Percentiles rank a stretch among this genome's conserved stretches.
These are phyloP conservation scores for Theristicus caerulescens DNA, from an alignment of 2,113 vertebrate species.

Conservation along the genomic window DNA sequence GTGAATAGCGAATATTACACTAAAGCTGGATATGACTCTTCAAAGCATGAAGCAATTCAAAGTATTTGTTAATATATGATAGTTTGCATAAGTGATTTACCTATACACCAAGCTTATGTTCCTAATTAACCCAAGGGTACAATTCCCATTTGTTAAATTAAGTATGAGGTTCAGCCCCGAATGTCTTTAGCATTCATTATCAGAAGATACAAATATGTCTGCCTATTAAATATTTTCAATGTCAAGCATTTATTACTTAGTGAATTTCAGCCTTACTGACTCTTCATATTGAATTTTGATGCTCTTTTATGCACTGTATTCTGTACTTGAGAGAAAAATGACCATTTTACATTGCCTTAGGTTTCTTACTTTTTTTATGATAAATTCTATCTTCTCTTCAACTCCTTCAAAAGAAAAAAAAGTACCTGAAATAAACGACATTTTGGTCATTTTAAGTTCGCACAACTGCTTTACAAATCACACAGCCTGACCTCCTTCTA, in stretches of 20 bases:
- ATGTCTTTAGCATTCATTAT: not conserved
- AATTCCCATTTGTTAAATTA: not conserved
- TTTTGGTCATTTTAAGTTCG: slow-evolving; percentile 42
- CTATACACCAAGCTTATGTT: not conserved
- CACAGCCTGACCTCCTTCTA: slow-evolving; percentile 72
- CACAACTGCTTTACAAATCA: slow-evolving; percentile 73
- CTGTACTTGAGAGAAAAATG: not conserved
- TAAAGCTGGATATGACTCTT: not conserved
- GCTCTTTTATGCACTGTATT: not conserved
- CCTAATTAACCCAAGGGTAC: not conserved
- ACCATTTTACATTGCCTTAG: not conserved
- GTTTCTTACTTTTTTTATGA: not conserved
- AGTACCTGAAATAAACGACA: not conserved
- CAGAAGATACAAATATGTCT: not conserved
- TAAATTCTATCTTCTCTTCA: not conserved
- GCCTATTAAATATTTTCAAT: not conserved
- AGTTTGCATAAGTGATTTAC: not conserved
- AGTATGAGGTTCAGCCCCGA: not conserved
- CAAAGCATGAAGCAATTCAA: not conserved
- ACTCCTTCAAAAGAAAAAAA: not conserved
- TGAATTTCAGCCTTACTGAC: not conserved
- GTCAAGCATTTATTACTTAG: not conserved
- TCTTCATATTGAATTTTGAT: not conserved
- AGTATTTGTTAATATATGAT: not conserved
- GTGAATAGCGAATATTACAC: not conserved